Base-by-base conservation (phyloP, 2,113 vertebrate species). In the Salvelinus fontinalis region DNA sequence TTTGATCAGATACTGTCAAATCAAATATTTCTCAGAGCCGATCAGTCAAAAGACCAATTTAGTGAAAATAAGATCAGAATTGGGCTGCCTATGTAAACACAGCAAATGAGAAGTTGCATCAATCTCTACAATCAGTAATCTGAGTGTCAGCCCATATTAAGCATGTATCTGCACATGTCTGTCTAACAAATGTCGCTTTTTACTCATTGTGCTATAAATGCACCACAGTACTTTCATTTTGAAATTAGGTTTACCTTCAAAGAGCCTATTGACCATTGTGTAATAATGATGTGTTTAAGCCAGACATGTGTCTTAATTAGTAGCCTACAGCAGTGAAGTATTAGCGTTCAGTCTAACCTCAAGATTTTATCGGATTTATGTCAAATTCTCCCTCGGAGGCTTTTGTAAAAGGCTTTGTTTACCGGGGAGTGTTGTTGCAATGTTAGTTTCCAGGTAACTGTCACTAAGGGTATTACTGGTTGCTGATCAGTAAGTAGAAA, bases 401-500 rank as follows among this genome's bases (percentile, higher is more conserved):
- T 65, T 79, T 12, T 75, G 54, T 68, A 62, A 49, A 44, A 71
- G 44, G 77, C 67, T 79, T 22, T 75, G 73, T 79, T 80, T 84
- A 59, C 62, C 69, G 26, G 29, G 57, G 3, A 49, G 9, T 66
- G 29, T 75, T 70, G 20, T 5, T 72, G 27, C 74, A 62, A 78
- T 68, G 26, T 18, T 75, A 75, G 77, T 85, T 73, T 74, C 81
- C 78, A 76, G 81, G 87, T 81, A 83, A 90, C 89, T 72, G 83
- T 90, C 79, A 74, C 87, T 65, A 84, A 76, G 77, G 78, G 26
- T 82, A 70, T 39, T 29, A 31, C 4, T 31, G 29, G 29, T 5
- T 31, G 4, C 29, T 31, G 4, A 31, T 31, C 29, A 31, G 29
- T 31, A 31, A 5, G 29, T 31, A 31, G 29, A 5, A 31, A 31